These are phyloP conservation scores for Apis florea DNA, from an alignment of 1,140 invertebrate genomes.

Conservation along the genomic window DNA sequence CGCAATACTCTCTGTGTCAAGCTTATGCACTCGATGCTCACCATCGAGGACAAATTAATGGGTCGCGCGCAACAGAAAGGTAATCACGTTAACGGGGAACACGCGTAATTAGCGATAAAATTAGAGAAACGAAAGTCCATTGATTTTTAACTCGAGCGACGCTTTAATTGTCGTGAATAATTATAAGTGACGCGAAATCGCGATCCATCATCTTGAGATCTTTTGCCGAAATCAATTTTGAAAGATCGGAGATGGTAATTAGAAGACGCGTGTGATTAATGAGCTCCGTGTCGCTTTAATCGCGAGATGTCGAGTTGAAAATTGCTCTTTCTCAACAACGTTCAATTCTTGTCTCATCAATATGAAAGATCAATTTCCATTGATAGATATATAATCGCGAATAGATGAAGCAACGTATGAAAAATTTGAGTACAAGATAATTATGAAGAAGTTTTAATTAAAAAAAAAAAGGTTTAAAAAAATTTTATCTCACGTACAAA, in stretches of 20 bases:
- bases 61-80: slow-evolving; percentile 1
- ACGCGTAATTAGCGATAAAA: slow-evolving; percentile 28
- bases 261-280: slow-evolving; percentile 8
- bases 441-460: no score
- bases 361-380: slow-evolving; percentile 19
- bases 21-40: slow-evolving; percentile 10
- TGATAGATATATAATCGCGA: neutral
- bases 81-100: slow-evolving; percentile 38
- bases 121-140: slow-evolving; percentile 28
- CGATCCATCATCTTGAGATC: neutral
- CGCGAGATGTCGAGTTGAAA: slow-evolving; percentile 41
- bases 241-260: slow-evolving; percentile 19
- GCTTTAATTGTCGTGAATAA: no score
- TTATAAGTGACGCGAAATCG: neutral
- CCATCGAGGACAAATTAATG: slow-evolving; percentile 12
- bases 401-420: neutral
- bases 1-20: neutral
- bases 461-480: no score
- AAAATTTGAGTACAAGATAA: neutral
- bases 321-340: slow-evolving; percentile 17
- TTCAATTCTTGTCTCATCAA: slow-evolving; percentile 42
- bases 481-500: no score
- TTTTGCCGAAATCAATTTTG: neutral
- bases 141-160: neutral
- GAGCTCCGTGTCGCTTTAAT: neutral